Conservation (phyloP, 2,888 invertebrate genomes). For the Drosophila kambysellisi region DNA sequence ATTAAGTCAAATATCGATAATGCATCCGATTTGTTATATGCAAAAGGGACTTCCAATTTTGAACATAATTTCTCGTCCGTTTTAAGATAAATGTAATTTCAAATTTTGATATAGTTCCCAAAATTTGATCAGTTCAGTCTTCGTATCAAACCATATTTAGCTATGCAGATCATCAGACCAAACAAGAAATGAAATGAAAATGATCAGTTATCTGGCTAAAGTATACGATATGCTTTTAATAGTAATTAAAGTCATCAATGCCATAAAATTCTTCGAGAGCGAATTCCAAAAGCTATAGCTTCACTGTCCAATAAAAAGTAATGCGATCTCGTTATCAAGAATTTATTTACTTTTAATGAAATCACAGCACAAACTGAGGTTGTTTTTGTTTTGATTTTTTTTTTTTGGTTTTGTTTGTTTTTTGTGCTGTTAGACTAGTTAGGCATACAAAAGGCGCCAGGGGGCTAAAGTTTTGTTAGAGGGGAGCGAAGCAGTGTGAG, state of each 20-base stretch:
- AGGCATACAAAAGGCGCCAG: constrained; percentile 53
- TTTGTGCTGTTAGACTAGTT: constrained; percentile 45
- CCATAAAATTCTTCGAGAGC: constrained; percentile 18
- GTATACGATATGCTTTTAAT: constrained; percentile 49
- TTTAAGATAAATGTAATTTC: not conserved
- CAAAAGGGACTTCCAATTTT: not conserved
- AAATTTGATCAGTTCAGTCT: not conserved
- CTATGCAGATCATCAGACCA: not conserved
- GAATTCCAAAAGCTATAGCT: constrained; percentile 2
- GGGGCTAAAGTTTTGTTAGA: constrained; percentile 50
- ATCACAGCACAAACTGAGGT: constrained; percentile 53
- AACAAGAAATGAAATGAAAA: not conserved
- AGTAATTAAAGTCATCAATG: constrained; percentile 41
- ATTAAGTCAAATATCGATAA: not conserved
- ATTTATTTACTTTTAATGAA: constrained; percentile 71
- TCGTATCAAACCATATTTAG: not conserved
- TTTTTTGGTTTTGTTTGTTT: not conserved
- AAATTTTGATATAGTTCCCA: not conserved
- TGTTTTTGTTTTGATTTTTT: constrained; percentile 10
- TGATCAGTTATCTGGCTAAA: constrained; percentile 26
- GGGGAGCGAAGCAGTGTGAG: constrained; percentile 13
- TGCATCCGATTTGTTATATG: no score
- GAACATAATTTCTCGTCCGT: no score
- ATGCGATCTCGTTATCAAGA: constrained; percentile 64
- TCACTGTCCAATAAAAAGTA: constrained; percentile 25